Base-by-base conservation (phyloP, 2,113 vertebrate genomes). In the Phocoena phocoena region DNA sequence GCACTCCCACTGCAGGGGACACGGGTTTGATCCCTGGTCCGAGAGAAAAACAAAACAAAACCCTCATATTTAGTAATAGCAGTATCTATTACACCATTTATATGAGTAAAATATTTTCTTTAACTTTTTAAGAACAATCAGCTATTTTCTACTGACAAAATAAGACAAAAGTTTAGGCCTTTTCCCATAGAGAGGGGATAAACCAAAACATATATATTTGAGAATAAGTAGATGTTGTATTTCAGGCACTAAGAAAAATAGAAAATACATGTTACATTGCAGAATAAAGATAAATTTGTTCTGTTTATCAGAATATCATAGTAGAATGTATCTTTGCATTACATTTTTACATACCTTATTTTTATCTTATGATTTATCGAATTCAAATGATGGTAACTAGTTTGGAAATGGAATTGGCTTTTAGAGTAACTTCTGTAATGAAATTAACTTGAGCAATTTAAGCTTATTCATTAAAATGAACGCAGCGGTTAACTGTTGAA, bases 331-430 rank as follows among this genome's bases (percentile, higher is more conserved):
- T 65, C 55, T 79, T 96, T 68, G 63, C 11, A 71, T 41, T 88
- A 80, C 33, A 85, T 80, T 50, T 92, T 79, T 60, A 80, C 55
- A 85, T 58, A 50, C 38, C 44, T 90, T 73, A 67, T 94, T 88
- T 92, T 92, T 79, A 92, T 44, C 36, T 88, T 62, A 23, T 65
- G 31, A 60, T 50, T 95, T 94, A 93, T 91, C 68, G 60, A 93
- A 93, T 93, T 90, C 55, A 96, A 95, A 93, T 93, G 67, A 86
- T 44, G 58, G 33, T 93, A 89, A 91, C 77, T 65, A 79, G 44
- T 96, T 96, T 92, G 36, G 58, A 96, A 96, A 79, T 88, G 60
- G 65, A 94, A 91, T 58, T 93, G 85, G 73, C 38, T 97, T 97
- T 81, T 77, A 74, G 70, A 84, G 15, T 80, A 95, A 86, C 77